Base-by-base conservation (phyloP, 2,113 vertebrate species). In the Cairina moschata region DNA sequence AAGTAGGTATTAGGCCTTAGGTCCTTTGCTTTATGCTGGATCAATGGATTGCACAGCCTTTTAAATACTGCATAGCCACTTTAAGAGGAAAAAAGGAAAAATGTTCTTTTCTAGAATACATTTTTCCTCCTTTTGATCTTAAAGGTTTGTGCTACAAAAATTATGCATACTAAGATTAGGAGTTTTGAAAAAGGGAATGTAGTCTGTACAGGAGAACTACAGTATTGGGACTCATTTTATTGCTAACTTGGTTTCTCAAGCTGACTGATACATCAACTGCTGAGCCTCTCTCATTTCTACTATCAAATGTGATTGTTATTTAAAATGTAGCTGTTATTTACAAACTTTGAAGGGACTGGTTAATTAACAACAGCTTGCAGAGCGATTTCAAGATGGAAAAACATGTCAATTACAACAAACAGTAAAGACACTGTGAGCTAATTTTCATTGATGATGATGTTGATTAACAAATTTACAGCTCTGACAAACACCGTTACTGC, bases 391-490 rank as follows among this genome's bases (percentile, higher is more conserved):
- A 83, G 90, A 81, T 81, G 60, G 88, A 81, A 94, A 94, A 95
- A 93, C 90, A 88, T n/a, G 42, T 44, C 80, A 95, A 95, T 95
- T 96, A 88, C 88, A 63, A 66, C 55, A 83, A 95, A 95, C 29
- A 68, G 65, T 90, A 68, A 88, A 91, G 72, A 34, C 90, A 84
- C 77, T 88, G 80, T 80, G 84, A 52, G 58, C 44, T 95, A 82
- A 95, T 96, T 97, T 92, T 96, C 81, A 82, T 82, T 91, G 77
- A 95, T 93, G 83, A 66, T 90, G 88, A 88, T 73, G 92, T 84
- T 92, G 95, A 95, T 95, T 96, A 96, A 93, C 80, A 94, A 95
- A 96, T 93, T 86, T 90, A 68, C 60, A 78, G 56, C 54, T 93
- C 66, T 93, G 90, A 92, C 90, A 94, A 94, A 81, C 73, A 88